These are phyloP conservation scores for Hyposoter dolosus DNA, from an alignment of 2,888 invertebrate species.

Conservation along the genomic window DNA sequence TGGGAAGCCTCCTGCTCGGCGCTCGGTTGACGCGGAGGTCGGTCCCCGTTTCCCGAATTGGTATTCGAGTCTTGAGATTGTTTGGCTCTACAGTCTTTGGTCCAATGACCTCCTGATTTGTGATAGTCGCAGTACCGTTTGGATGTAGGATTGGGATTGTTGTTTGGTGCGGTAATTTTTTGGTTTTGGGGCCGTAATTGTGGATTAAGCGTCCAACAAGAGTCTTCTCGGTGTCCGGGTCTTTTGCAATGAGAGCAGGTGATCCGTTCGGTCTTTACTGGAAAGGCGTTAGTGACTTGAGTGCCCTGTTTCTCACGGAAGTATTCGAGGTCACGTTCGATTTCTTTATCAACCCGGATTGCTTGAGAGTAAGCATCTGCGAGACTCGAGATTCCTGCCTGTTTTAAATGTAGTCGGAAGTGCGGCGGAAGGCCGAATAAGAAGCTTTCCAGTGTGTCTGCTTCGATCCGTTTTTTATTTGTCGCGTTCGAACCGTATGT, in stretches of 20 bases:
- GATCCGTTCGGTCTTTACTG: not conserved
- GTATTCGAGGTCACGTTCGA: conserved; percentile 13
- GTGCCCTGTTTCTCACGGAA: not conserved
- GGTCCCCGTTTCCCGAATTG: conserved; percentile 28
- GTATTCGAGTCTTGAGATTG: not conserved
- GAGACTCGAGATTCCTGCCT: not conserved
- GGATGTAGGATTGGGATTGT: not conserved
- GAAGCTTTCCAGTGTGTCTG: conserved; percentile 13
- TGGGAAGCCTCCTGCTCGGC: conserved; percentile 14
- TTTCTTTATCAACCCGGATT: conserved; percentile 25
- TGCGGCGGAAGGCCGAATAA: conserved; percentile 8
- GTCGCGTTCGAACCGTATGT: not conserved
- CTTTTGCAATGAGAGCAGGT: conserved; percentile 4
- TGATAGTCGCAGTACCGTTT: conserved; percentile 21
- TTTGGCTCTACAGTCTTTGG: conserved; percentile 25
- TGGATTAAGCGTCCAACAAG: conserved; percentile 14
- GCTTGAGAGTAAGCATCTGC: conserved; percentile 3
- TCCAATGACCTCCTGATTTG: conserved; percentile 19
- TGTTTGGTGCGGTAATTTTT: not conserved
- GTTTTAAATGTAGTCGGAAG: conserved; percentile 11
- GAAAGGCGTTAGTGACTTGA: not conserved
- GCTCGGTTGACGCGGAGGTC: conserved; percentile 2
- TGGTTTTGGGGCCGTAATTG: not conserved
- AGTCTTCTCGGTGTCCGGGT: conserved; percentile 8
- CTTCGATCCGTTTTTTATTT: not conserved